These are phyloP conservation scores for Brotula barbata DNA, from an alignment of 2,797 vertebrate species.

Conservation along the genomic window DNA sequence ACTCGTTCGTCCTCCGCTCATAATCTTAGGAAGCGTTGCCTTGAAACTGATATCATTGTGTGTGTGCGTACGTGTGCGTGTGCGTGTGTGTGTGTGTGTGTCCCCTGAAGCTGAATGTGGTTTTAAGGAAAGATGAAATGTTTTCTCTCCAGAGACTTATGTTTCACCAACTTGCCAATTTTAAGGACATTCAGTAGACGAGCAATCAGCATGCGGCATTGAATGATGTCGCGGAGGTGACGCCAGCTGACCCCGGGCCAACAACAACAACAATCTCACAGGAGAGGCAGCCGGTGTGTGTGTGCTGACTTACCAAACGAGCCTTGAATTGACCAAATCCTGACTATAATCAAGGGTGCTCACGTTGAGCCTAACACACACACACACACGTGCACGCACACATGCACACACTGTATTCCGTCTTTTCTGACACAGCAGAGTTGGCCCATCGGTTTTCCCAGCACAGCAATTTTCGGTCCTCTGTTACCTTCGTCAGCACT, in stretches of 20 bases:
- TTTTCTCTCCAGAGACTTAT: constrained; percentile 53
- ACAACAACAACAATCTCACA: constrained; percentile 17
- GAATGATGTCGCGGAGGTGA: constrained; percentile 61
- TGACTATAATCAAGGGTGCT: constrained; percentile 13
- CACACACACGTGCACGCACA: too few species aligned
- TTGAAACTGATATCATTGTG: constrained; percentile 59
- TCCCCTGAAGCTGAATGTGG: constrained; percentile 23
- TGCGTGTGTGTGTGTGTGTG: constrained; percentile 8
- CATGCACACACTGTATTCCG: constrained; percentile 11
- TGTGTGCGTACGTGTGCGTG: constrained; percentile 9
- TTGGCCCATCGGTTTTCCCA: constrained; percentile 57
- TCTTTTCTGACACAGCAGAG: constrained; percentile 28
- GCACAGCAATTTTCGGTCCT: constrained; percentile 69
- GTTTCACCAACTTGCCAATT: constrained; percentile 50
- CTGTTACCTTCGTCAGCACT: constrained; percentile 66
- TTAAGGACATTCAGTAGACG: constrained; percentile 41
- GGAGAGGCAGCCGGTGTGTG: constrained; percentile 27
- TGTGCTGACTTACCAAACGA: constrained; percentile 37
- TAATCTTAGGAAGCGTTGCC: constrained; percentile 40
- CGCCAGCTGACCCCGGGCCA: constrained; percentile 31
- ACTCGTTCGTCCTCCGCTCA: constrained; percentile 42
- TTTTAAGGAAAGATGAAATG: constrained; percentile 54
- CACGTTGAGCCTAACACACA: constrained; percentile 6
- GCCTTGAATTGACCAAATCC: constrained; percentile 26
- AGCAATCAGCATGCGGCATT: constrained; percentile 47